Base-by-base conservation (phyloP, 2,888 invertebrate genomes). In the Acleris sparsana region DNA sequence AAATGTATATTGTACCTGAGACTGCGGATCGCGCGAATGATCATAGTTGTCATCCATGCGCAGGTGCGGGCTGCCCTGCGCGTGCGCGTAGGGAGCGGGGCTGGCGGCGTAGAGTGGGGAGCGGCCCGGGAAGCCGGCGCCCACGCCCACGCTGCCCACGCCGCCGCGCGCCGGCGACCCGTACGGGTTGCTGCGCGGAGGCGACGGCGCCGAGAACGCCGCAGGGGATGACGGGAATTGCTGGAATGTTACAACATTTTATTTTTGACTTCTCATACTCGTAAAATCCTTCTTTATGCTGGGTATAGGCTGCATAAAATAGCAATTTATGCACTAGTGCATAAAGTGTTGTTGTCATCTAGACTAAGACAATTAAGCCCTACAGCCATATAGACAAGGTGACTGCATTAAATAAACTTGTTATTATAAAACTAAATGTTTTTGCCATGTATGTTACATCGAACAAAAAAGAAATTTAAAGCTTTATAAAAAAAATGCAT, bases 221-320 rank as follows among this genome's bases (percentile, higher is more conserved):
- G 88, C 87, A 18, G 89, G 89, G 43, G 84, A 84, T 61, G 75
- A 69, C 60, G 88, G 88, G 78, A 80, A 89, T 84, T 87, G 83
- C 51, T 18, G 44, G n/a, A 43, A 17, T 13, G 20, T 9, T 9
- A 33, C 33, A 33, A 7, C 1, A 22, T 22, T 29, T 33, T 11
- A 33, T 33, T 11, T 33, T n/a, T n/a, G n/a, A n/a, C n/a, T n/a
- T n/a, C n/a, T n/a, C n/a, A n/a, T n/a, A n/a, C n/a, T n/a, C n/a
- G n/a, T n/a, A n/a, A n/a, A n/a, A n/a, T n/a, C n/a, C n/a, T n/a
- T n/a, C n/a, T n/a, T n/a, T n/a, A n/a, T n/a, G n/a, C n/a, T n/a
- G n/a, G n/a, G n/a, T n/a, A n/a, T n/a, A n/a, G n/a, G n/a, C n/a
- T n/a, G n/a, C n/a, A n/a, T n/a, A n/a, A n/a, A n/a, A n/a, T n/a